Percentiles rank a stretch among this genome's conserved stretches.
These are phyloP conservation scores for Pogonocherus hispidulus DNA, from an alignment of 2,888 invertebrate species.

Conservation along the genomic window DNA sequence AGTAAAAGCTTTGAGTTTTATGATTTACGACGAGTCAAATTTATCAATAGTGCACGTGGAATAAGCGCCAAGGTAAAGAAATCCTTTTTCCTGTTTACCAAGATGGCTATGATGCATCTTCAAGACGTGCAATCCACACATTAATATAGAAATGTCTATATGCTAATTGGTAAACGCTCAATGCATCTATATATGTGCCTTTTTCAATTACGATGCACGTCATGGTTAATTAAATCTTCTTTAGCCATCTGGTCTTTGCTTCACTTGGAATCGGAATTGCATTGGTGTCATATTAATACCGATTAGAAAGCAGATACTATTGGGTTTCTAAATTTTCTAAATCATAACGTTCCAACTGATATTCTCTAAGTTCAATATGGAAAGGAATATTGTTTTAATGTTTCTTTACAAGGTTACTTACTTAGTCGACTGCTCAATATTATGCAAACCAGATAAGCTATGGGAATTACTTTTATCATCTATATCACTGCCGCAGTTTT, in stretches of 20 bases:
- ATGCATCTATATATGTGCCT: neutral
- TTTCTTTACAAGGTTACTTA: too few species aligned
- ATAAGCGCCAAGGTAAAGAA: neutral
- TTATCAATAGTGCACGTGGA: neutral
- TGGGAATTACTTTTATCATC: too few species aligned
- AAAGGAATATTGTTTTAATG: too few species aligned
- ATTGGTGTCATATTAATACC: too few species aligned
- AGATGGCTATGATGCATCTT: neutral
- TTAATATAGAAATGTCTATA: neutral
- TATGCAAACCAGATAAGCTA: too few species aligned
- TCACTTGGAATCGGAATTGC: neutral
- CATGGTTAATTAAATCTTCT: neutral
- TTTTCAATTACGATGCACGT: neutral
- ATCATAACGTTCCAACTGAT: too few species aligned
- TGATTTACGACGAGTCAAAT: neutral
- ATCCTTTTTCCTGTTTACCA: neutral
- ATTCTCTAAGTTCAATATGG: too few species aligned
- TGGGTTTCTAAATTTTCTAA: too few species aligned
- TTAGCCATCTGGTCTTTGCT: neutral
- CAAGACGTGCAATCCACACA: neutral
- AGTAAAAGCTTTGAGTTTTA: slow-evolving; percentile 4
- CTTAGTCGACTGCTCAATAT: too few species aligned
- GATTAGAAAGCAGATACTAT: too few species aligned
- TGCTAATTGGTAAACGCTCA: neutral
- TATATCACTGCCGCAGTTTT: too few species aligned